These are phyloP conservation scores for Bombus sibiricus DNA, from an alignment of 1,140 invertebrate species.

Conservation along the genomic window DNA sequence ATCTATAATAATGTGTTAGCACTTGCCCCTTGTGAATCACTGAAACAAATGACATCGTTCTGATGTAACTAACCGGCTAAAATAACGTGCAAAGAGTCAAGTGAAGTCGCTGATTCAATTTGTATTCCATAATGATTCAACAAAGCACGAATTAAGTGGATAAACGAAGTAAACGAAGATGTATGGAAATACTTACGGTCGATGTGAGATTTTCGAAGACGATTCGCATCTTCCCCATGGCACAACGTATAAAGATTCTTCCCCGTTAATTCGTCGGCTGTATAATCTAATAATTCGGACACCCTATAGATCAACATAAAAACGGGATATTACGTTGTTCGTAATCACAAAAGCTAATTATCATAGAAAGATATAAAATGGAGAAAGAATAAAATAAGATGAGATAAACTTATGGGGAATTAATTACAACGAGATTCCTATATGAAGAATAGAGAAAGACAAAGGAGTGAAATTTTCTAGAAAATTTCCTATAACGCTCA, in stretches of 20 bases:
- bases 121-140: not conserved
- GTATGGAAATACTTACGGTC: conserved; percentile 90
- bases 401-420: no score
- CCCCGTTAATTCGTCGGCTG: conserved; percentile 95
- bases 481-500: conserved; percentile 80
- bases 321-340: conserved; percentile 37
- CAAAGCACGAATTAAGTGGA: not conserved
- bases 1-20: conserved; percentile 96
- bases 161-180: not conserved
- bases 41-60: conserved; percentile 81
- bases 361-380: not conserved
- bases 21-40: conserved; percentile 98
- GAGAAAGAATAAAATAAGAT: not conserved
- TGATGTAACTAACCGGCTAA: not conserved
- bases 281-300: conserved; percentile 95
- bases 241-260: conserved; percentile 96
- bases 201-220: conserved; percentile 95
- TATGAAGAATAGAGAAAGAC: no score
- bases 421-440: not conserved
- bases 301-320: conserved; percentile 85
- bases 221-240: conserved; percentile 97
- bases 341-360: not conserved
- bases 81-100: not conserved
- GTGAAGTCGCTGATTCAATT: not conserved
- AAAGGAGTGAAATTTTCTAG: no score